Evolutionary conservation across 2,113 vertebrate species (phyloP).

Genomic region (Notarius quadriscutis): DNA sequence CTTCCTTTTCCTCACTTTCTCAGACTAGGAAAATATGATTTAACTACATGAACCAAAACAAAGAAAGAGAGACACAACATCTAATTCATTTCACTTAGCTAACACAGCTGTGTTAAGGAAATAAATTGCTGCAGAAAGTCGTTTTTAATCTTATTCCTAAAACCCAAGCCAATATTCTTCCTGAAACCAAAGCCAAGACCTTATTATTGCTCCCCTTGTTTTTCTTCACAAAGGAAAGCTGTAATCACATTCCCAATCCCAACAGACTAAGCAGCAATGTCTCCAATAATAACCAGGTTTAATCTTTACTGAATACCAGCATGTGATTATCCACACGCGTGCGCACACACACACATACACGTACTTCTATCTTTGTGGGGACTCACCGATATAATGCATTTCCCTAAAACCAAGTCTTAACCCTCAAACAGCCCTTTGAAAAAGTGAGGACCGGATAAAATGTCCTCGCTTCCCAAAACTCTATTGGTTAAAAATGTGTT

Average conservation of each 20-base stretch:
- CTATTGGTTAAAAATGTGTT: too few relatives aligned
- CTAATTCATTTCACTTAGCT: not conserved
- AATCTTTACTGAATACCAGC: not conserved
- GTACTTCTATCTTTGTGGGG: too few relatives aligned
- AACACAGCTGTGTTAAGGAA: not conserved
- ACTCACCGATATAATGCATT: not conserved
- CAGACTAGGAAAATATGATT: not conserved
- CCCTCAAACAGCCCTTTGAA: too few relatives aligned
- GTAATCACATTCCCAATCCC: slow-evolving; percentile 3
- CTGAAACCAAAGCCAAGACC: not conserved
- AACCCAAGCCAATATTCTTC: not conserved
- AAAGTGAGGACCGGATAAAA: too few relatives aligned
- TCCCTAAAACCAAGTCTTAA: too few relatives aligned
- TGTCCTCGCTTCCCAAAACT: too few relatives aligned
- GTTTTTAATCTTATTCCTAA: not conserved
- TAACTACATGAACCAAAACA: not conserved
- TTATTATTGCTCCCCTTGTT: not conserved
- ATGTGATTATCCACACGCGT: not conserved
- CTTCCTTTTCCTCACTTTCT: not conserved
- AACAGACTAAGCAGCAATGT: not conserved
- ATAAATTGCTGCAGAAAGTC: not conserved
- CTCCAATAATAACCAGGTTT: not conserved
- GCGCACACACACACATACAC: not conserved
- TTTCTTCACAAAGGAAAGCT: not conserved
- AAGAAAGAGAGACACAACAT: not conserved